Evolutionary conservation across 2,797 vertebrate species (phyloP).

Genomic region (Pseudochirops corinnae): DNA sequence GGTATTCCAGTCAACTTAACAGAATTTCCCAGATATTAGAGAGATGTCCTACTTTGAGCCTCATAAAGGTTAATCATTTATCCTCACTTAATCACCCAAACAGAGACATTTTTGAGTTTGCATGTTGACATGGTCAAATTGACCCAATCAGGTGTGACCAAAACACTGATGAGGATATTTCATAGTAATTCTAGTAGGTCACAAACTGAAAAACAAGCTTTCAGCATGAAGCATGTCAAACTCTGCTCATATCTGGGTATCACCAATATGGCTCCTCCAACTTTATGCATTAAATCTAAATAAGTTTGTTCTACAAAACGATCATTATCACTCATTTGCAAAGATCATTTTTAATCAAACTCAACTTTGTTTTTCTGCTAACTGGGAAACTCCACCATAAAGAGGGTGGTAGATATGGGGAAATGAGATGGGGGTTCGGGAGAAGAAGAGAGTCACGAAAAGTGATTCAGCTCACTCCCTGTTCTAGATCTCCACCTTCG

Average conservation of each 20-base stretch:
- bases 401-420: rapidly evolving
- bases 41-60: rapidly evolving
- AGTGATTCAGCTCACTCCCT: background rate
- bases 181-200: rapidly evolving
- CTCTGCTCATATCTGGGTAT: too few relatives aligned
- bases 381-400: rapidly evolving
- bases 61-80: background rate
- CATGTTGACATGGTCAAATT: background rate
- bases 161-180: background rate
- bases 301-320: background rate
- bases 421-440: rapidly evolving
- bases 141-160: background rate
- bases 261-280: too few relatives aligned
- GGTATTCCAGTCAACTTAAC: background rate
- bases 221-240: rapidly evolving
- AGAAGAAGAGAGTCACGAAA: too few relatives aligned
- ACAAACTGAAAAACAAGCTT: background rate
- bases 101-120: background rate
- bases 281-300: background rate
- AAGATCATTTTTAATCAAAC: background rate
- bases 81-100: background rate
- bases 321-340: rapidly evolving
- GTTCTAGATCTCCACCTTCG: background rate
- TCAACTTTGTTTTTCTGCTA: background rate
- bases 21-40: background rate